Conservation (phyloP, 1,140 invertebrate species). For the Zophobas atratus region DNA sequence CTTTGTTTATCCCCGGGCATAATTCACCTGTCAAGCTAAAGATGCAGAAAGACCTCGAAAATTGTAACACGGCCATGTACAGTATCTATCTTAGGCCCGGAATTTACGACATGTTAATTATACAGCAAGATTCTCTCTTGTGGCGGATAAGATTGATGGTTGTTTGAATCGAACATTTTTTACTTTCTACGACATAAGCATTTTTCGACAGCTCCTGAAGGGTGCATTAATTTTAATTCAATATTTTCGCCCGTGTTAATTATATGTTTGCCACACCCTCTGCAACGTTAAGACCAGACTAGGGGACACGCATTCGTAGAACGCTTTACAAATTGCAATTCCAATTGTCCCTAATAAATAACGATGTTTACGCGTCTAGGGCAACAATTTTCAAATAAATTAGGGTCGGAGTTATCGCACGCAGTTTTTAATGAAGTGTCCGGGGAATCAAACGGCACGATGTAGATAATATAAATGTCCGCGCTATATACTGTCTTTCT, state of each 20-base stretch:
- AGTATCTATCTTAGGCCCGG: constrained; percentile 41
- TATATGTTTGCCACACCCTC: constrained; percentile 8
- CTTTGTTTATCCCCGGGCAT: background rate
- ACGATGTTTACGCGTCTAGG: constrained; percentile 1
- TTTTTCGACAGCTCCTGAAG: constrained; percentile 30
- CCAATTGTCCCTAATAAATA: constrained; percentile 2
- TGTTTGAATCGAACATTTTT: constrained; percentile 46
- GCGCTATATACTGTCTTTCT: too few relatives aligned
- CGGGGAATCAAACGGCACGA: too few relatives aligned
- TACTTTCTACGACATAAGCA: constrained; percentile 43
- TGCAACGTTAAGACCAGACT: constrained; percentile 16
- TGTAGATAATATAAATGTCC: too few relatives aligned
- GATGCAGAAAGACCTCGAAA: constrained; percentile 26
- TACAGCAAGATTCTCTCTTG: constrained; percentile 45
- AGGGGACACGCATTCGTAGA: background rate
- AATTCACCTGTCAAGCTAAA: background rate
- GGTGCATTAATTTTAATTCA: constrained; percentile 40
- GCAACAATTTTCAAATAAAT: background rate
- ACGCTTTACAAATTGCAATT: constrained; percentile 3
- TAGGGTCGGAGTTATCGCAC: too few relatives aligned
- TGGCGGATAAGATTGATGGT: constrained; percentile 45
- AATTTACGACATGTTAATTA: constrained; percentile 50
- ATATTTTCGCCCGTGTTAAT: constrained; percentile 31
- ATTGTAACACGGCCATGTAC: constrained; percentile 24
- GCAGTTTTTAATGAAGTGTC: too few relatives aligned